Base-by-base conservation (phyloP, 2,113 vertebrate genomes). In the Sigmodon hispidus region DNA sequence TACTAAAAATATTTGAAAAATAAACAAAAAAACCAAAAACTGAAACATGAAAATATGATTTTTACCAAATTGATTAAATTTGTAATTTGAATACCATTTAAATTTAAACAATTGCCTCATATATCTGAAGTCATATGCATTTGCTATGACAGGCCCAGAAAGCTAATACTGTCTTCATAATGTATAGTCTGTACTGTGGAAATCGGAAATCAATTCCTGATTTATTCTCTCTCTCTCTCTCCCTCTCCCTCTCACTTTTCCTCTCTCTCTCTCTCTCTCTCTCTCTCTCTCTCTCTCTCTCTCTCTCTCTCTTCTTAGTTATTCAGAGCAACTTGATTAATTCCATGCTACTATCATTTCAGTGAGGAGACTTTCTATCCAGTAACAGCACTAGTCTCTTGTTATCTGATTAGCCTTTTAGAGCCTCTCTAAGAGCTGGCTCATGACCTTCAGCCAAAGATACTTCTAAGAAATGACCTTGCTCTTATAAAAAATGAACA, bases 11-110 rank as follows among this genome's bases (percentile, higher is more conserved):
- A 26, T 26, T 40, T 81, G 55, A 21, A 57, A 57, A n/a, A 52
- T 9, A 80, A 40, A 24, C 13, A 61, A 40, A 87, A 34, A 57
- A 43, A 87, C 24, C 50, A 73, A 93, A 75, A 86, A 7, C 12
- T 70, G 4, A 93, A 93, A 50, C n/a, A 21, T 59, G 9, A 19
- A 93, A 93, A 50, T 29, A 21, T 59, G 9, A 19, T 89, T 93
- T 88, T 24, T 50, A 43, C 52, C 59, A 1, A 45, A 21, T 52
- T 5, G 3, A 36, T 48, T 31, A 16, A 65, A 69, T 45, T 87
- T 48, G 61, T 76, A 72, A 69, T 45, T 87, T 48, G 61, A 65
- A 72, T 21, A 34, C 4, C 11, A 81, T 40, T 70, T 88, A 22
- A 79, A 81, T 55, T 29, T 12, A 50, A 88, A 80, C 45, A 21